Conservation (phyloP, 2,888 invertebrate species). For the Balanococcus diminutus region DNA sequence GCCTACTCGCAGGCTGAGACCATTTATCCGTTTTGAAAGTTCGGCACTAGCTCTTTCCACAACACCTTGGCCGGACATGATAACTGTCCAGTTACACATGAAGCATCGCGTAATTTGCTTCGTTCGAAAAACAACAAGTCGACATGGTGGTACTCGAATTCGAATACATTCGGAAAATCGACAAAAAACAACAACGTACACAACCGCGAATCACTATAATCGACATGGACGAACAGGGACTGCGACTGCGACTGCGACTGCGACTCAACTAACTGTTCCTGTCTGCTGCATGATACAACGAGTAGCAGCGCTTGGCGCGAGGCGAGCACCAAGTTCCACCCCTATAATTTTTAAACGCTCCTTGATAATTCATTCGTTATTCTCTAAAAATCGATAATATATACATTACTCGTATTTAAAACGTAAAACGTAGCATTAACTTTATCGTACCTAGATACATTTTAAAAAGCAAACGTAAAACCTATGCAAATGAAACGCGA, state of each 20-base stretch:
- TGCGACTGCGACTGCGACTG: conserved; percentile 10
- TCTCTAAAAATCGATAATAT: conserved; percentile 49
- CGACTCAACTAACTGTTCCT: conserved; percentile 46
- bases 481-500: neutral
- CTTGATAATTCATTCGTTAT: conserved; percentile 46
- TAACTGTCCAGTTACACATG: conserved; percentile 52
- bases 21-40: conserved; percentile 86
- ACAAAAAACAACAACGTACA: neutral
- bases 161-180: neutral
- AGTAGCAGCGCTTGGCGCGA: conserved; percentile 52
- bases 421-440: neutral
- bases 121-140: neutral
- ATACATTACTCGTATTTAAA: conserved; percentile 46
- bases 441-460: neutral
- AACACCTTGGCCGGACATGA: conserved; percentile 86
- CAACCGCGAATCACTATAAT: conserved; percentile 29
- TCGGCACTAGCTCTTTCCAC: conserved; percentile 91
- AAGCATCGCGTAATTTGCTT: conserved; percentile 35
- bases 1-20: conserved; percentile 72
- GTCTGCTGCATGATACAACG: conserved; percentile 50
- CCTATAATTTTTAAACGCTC: conserved; percentile 47
- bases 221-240: conserved; percentile 48
- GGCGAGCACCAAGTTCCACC: conserved; percentile 48
- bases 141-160: neutral
- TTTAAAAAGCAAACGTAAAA: neutral